Percentiles rank a stretch among this genome's conserved stretches.
phyloP scores from a whole-genome alignment of 2,888 invertebrate genomes.

The Lottia scabra region DNA sequence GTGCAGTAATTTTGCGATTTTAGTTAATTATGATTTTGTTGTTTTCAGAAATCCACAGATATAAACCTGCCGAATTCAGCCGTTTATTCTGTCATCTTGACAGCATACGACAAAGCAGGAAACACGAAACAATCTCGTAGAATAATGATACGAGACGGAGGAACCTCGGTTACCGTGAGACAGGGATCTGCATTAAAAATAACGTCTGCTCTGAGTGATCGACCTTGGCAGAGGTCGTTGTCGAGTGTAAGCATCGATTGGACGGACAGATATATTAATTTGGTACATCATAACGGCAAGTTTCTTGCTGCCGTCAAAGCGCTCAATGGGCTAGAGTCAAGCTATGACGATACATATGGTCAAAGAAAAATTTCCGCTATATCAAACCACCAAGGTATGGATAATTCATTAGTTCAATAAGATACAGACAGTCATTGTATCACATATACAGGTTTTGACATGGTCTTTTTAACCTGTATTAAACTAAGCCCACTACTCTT shows the following conservation, averaged over 20 bases:
- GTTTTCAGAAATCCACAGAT: not conserved
- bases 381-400: slow-evolving; percentile 20
- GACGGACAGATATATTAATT: not conserved
- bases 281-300: not conserved
- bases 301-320: not conserved
- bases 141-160: not conserved
- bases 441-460: too few species aligned
- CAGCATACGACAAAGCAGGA: not conserved
- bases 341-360: slow-evolving; percentile 27
- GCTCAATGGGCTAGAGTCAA: slow-evolving; percentile 9
- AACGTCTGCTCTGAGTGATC: not conserved
- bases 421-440: too few species aligned
- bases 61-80: not conserved
- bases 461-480: too few species aligned
- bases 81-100: not conserved
- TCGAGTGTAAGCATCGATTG: not conserved
- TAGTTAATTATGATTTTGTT: too few species aligned
- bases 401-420: too few species aligned
- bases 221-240: not conserved
- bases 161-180: not conserved
- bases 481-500: too few species aligned
- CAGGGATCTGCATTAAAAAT: not conserved
- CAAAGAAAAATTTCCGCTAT: slow-evolving; percentile 10
- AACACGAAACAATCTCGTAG: not conserved
- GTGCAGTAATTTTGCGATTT: too few species aligned